Conservation (phyloP, 1,140 invertebrate genomes). For the Glomeris maerens region DNA sequence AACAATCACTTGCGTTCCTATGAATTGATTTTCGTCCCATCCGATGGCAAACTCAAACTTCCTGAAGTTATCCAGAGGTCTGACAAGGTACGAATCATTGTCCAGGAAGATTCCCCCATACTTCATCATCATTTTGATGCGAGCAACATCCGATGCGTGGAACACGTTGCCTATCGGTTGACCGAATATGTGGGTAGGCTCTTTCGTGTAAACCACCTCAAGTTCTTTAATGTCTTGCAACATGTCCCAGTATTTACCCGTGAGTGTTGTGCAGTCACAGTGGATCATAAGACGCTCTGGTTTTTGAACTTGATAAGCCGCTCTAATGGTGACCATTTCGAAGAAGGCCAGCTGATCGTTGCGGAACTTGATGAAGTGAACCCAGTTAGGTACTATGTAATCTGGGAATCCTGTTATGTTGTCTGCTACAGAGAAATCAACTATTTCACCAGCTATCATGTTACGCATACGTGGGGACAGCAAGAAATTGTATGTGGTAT, state of each 20-base stretch:
- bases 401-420: conserved; percentile 19
- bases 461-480: too few relatives aligned
- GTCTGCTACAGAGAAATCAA: conserved; percentile 5
- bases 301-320: conserved; percentile 18
- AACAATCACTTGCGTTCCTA: conserved; percentile 22
- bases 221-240: conserved; percentile 4
- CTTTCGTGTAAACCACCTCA: conserved; percentile 11
- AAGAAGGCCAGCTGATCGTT: conserved; percentile 19
- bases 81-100: conserved; percentile 25
- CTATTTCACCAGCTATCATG: too few relatives aligned
- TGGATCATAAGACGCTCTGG: conserved; percentile 21
- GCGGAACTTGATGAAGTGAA: conserved; percentile 22
- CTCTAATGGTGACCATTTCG: conserved; percentile 18
- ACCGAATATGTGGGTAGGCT: conserved; percentile 23
- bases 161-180: conserved; percentile 21
- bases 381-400: conserved; percentile 22
- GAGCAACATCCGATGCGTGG: conserved; percentile 24
- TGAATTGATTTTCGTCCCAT: conserved; percentile 19
- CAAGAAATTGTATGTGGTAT: too few relatives aligned
- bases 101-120: conserved; percentile 28
- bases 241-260: conserved; percentile 14
- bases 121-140: conserved; percentile 21
- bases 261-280: conserved; percentile 18
- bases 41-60: conserved; percentile 26
- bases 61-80: conserved; percentile 23